Evolutionary conservation across 2,113 vertebrate genomes (phyloP), one percentile per base, ranked within the genome.

Genomic region (Pteronura brasiliensis): DNA sequence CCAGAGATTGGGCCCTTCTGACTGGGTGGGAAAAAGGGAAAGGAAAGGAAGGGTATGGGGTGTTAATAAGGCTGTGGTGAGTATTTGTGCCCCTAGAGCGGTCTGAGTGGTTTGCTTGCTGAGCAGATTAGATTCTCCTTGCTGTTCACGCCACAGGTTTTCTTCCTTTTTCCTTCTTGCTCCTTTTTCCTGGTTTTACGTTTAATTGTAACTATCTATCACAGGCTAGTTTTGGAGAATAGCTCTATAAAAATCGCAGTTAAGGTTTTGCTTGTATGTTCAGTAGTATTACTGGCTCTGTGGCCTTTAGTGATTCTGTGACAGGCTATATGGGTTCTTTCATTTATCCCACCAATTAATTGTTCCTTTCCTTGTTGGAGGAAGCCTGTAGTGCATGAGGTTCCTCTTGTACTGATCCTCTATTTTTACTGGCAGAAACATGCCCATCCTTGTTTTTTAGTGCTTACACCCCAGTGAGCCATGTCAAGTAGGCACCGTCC

Each of bases 261-360:
- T 65, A 81, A 87, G 55, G 21, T 47, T 92, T 92, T 93, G 47
- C 61, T 93, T 87, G 23, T 4, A 80, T 9, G 9, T 31, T 84
- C 90, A 72, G 13, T 84, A 27, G 20, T 93, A 7, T 39, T 88
- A 31, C 72, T 97, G 83, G 71, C 84, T 94, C 96, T 77, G 7
- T 96, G 97, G 92, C 87, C 59, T 93, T 90, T 80, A 36, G 27
- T 69, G 61, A 74, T 34, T 59, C 47, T 96, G 82, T 93, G 81
- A 71, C 67, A 90, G 71, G 36, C n/a, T n/a, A 0, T 61, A 74
- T 88, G 67, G 67, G 57, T 6, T 69, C 17, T 59, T 63, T 76
- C 57, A 27, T 87, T 67, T 84, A 85, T 71, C 49, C 69, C n/a
- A 74, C 17, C n/a, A 52, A 3, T n/a, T 76, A 59, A 8, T 31